A percentile compares a stretch with the other conserved stretches of the same genome.
Evolutionary conservation across 92 coral and sea anemone genomes (phyloP).

Genomic region (Actinernus sp.): DNA sequence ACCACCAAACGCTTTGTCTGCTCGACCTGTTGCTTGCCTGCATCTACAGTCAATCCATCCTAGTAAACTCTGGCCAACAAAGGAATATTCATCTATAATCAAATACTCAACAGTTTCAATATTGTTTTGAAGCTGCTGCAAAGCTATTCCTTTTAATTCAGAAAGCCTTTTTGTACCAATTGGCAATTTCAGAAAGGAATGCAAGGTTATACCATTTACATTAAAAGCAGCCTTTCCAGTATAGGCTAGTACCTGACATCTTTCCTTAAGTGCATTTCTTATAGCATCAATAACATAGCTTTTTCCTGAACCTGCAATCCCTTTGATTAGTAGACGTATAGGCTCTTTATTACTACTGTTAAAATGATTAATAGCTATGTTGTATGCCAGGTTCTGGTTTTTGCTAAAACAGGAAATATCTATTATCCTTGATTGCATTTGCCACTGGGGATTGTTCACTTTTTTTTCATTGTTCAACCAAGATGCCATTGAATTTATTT

Average conservation of each 20-base stretch:
- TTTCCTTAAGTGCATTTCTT: conserved; percentile 2
- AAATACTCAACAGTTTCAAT: conserved; percentile 52
- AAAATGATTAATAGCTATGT: conserved; percentile 26
- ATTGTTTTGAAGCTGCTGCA: conserved; percentile 64
- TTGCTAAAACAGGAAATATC: conserved; percentile 43
- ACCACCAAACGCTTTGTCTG: conserved; percentile 47
- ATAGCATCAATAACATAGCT: conserved; percentile 8
- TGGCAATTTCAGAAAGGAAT: conserved; percentile 55
- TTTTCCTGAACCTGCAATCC: conserved; percentile 5
- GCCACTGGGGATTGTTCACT: neutral
- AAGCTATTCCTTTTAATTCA: conserved; percentile 69
- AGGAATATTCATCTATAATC: conserved; percentile 69
- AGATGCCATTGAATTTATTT: conserved; percentile 21
- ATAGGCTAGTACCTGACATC: conserved; percentile 27
- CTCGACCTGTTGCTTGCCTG: conserved; percentile 56
- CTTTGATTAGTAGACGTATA: conserved; percentile 1
- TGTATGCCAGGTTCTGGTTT: conserved; percentile 40
- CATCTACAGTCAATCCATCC: conserved; percentile 44
- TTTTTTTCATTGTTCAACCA: conserved; percentile 29
- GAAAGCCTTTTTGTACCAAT: conserved; percentile 55
- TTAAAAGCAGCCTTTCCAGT: conserved; percentile 66
- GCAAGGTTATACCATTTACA: conserved; percentile 59
- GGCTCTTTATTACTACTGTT: conserved; percentile 7
- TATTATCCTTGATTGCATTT: conserved; percentile 29
- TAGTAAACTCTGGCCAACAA: conserved; percentile 59